Base-by-base conservation (phyloP, 1,140 invertebrate species). In the Matsumurasca onukii region DNA sequence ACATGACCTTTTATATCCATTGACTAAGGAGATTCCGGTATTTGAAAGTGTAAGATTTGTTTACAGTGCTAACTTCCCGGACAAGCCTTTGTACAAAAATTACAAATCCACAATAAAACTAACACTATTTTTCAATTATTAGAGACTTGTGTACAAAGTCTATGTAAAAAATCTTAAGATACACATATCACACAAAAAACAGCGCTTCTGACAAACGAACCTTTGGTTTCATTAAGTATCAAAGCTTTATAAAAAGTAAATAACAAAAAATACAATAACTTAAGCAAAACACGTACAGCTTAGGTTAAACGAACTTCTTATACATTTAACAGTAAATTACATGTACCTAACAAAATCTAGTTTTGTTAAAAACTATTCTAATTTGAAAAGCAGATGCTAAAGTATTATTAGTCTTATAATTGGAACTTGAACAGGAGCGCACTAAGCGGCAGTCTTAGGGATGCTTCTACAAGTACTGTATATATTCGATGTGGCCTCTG, bases 371-470 rank as follows among this genome's bases (percentile, higher is more conserved):
- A 27, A 59, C 55, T 27, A 59, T 59, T 59, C 55, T 59, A 27
- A 59, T 27, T 59, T 27, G 30, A 39, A 59, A 59, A 59, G 55
- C 55, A 27, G 24, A 27, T 59, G 55, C 55, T 59, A 59, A 25
- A 59, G 24, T 29, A 39, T 39, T 24, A 9, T 59, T 59, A 59
- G 55, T 59, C 55, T 59, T 59, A 27, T 59, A 59, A 59, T 27
- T 59, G 55, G 55, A 59, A 59, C 22, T 59, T 27, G 55, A 59
- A 22, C 34, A 39, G 17, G 5, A 17, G 55, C 55, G 55, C 55
- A 5, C 55, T 59, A 59, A 59, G 55, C 55, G 55, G 55, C 55
- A 59, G 55, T 59, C 55, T 59, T 59, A 29, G 55, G 55, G 55
- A 59, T 22, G 25, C 25, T 13, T 13, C 55, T 59, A 59, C 15